Percentiles rank a stretch among this genome's conserved stretches.
These are phyloP conservation scores for Heterotis niloticus DNA, from an alignment of 2,113 vertebrate genomes.

Conservation along the genomic window DNA sequence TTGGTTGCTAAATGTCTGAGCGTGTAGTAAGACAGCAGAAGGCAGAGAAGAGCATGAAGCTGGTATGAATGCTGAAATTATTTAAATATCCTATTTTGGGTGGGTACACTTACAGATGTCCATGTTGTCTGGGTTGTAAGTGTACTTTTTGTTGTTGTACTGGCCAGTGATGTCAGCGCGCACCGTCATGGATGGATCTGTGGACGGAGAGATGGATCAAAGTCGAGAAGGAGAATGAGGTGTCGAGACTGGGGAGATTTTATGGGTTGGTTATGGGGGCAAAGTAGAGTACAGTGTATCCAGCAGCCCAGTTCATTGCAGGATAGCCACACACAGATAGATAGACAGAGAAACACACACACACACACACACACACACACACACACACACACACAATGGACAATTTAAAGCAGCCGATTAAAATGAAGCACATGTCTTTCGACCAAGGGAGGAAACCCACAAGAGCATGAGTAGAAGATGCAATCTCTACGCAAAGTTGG, in stretches of 20 bases:
- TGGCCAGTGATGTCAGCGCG: conserved; percentile 57
- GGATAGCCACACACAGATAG: neutral
- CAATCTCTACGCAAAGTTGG: too few relatives aligned
- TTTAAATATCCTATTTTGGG: neutral
- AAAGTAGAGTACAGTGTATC: neutral
- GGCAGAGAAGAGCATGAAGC: neutral
- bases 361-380: neutral
- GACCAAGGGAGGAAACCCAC: too few relatives aligned
- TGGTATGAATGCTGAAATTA: neutral
- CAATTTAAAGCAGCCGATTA: too few relatives aligned
- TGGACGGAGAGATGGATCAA: neutral
- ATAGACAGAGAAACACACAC: neutral
- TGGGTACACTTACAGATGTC: conserved; percentile 50
- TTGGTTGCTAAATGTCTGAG: too few relatives aligned
- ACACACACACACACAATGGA: neutral
- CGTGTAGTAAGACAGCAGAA: neutral
- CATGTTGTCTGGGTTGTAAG: conserved; percentile 46
- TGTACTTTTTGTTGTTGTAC: conserved; percentile 48
- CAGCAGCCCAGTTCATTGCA: neutral
- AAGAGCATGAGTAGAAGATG: too few relatives aligned
- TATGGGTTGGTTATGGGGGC: neutral
- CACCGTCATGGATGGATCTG: conserved; percentile 60
- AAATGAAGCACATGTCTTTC: too few relatives aligned
- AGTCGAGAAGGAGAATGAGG: neutral
- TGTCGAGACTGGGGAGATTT: neutral